These are phyloP conservation scores for Nicator chloris DNA, from an alignment of 2,113 vertebrate genomes.

Conservation along the genomic window DNA sequence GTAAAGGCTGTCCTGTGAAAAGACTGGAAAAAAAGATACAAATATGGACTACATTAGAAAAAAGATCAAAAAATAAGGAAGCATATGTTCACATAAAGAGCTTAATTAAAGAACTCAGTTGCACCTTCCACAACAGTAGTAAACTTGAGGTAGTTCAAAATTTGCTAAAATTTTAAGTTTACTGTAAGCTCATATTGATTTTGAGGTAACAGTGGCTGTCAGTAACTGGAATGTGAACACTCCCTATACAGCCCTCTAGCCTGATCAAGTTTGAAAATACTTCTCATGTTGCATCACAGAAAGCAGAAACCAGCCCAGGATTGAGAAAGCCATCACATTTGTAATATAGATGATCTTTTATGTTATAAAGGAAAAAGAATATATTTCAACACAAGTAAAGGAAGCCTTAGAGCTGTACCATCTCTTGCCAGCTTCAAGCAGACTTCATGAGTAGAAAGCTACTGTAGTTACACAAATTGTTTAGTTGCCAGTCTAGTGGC, in stretches of 20 bases:
- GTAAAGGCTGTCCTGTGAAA: neutral
- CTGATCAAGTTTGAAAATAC: neutral
- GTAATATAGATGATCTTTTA: neutral
- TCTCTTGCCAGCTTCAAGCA: neutral
- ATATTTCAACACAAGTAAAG: neutral
- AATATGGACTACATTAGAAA: neutral
- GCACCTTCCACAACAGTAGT: neutral
- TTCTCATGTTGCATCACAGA: neutral
- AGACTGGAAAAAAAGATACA: neutral
- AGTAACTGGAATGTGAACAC: neutral
- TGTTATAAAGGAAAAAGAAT: neutral
- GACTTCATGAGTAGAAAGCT: neutral
- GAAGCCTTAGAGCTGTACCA: neutral
- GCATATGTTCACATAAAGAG: neutral
- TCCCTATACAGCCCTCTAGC: neutral
- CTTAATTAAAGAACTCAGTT: neutral
- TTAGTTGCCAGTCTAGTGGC: neutral
- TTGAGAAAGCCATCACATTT: neutral
- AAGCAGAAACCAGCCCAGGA: neutral
- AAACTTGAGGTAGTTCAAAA: neutral
- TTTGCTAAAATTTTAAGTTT: neutral
- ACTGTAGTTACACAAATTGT: neutral
- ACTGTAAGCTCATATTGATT: neutral
- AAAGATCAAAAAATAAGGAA: neutral
- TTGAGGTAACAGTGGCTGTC: neutral